Conservation (phyloP, 1,140 invertebrate genomes). For the Drosophila virilis region DNA sequence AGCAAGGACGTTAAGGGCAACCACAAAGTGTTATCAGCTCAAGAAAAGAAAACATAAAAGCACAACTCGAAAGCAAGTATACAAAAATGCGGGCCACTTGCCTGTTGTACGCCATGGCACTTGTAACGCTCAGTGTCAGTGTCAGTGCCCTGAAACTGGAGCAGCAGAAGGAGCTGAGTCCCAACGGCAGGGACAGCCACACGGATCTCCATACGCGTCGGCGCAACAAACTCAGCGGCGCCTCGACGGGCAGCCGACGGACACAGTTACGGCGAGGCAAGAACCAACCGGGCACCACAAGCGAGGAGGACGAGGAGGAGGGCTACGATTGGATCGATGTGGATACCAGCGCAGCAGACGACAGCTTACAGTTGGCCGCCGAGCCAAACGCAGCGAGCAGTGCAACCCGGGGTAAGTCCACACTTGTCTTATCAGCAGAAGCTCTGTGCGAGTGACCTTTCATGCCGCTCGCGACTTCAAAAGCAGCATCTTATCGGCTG, state of each 20-base stretch:
- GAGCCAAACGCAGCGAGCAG: conserved; percentile 32
- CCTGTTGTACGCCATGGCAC: conserved; percentile 28
- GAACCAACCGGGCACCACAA: neutral
- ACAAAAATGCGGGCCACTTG: conserved; percentile 53
- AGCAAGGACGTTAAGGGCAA: conserved; percentile 22
- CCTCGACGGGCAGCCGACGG: neutral
- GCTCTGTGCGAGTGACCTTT: conserved; percentile 30
- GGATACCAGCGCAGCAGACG: conserved; percentile 47
- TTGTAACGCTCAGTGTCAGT: conserved; percentile 16
- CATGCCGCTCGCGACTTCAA: conserved; percentile 34
- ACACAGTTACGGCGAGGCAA: neutral
- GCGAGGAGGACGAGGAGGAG: conserved; percentile 41
- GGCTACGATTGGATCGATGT: conserved; percentile 63
- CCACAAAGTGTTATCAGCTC: conserved; percentile 33
- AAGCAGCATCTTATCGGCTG: conserved; percentile 37
- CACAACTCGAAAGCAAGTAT: conserved; percentile 11
- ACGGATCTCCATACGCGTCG: neutral
- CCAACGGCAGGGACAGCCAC: neutral
- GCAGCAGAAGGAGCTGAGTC: conserved; percentile 3
- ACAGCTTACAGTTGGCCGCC: conserved; percentile 19
- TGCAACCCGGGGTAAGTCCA: conserved; percentile 58
- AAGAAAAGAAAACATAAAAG: conserved; percentile 11
- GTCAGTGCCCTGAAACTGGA: conserved; percentile 18
- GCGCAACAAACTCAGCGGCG: conserved; percentile 3
- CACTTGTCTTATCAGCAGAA: conserved; percentile 35